Conservation (phyloP, 2,888 invertebrate species). For the Papilio gigon region DNA sequence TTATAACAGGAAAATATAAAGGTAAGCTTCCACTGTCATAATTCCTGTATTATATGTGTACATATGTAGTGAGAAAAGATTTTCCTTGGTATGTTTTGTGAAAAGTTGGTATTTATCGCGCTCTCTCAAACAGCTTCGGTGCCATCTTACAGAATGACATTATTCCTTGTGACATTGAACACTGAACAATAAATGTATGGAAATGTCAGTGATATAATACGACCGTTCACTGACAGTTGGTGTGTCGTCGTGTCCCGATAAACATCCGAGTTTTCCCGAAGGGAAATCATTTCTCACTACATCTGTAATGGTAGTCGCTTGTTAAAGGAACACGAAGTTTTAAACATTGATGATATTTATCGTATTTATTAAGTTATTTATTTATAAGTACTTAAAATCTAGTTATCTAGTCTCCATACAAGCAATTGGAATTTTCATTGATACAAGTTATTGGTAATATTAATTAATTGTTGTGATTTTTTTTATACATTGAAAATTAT, state of each 20-base stretch:
- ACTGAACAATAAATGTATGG: no score
- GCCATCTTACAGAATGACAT: no score
- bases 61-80: no score
- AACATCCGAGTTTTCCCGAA: no score
- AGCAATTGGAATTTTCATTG: not conserved
- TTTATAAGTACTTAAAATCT: constrained; percentile 6
- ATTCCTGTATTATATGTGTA: not conserved
- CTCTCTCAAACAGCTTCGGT: no score
- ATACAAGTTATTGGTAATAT: constrained; percentile 1
- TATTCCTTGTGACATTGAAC: no score
- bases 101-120: no score
- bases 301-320: not conserved
- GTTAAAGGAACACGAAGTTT: not conserved
- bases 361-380: constrained; percentile 19
- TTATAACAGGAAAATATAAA: not conserved
- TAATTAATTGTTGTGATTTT: not conserved
- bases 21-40: not conserved
- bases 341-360: not conserved
- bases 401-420: not conserved
- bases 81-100: no score
- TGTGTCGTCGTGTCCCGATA: no score
- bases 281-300: no score
- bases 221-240: no score
- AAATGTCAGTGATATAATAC: no score
- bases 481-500: not conserved